Base-by-base conservation (phyloP, 2,888 invertebrate genomes). In the Cosmia pyralina region DNA sequence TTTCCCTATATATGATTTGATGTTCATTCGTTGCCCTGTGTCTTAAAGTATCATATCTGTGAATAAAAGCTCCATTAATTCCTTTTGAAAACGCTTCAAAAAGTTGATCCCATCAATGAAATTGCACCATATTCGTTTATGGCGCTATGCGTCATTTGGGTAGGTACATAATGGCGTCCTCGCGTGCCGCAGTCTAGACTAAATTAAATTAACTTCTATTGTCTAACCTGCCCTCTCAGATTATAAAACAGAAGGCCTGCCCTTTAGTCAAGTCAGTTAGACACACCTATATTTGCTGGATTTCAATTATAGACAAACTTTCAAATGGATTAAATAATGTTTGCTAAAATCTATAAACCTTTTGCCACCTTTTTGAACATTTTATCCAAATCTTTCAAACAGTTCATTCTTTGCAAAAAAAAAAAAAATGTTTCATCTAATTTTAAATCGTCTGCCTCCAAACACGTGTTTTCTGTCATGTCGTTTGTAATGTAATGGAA, bases 61-160 rank as follows among this genome's bases (percentile, higher is more conserved):
- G 5, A 63, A 22, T 28, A 38, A 19, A 13, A n/a, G 8, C 17
- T 28, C 38, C 4, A 55, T 44, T n/a, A n/a, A n/a, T n/a, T 19
- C 0, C 15, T 69, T 0, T 17, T 17, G 10, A 59, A 28, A 65
- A 41, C 0, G 8, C 28, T 53, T 22, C 8, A 0, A 34, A 28
- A 48, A 38, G 6, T 19, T 1, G n/a, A 38, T 44, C 58, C n/a
- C 50, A 70, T 66, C n/a, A 55, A 34, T 22, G 15, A 64, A 34
- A 79, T 75, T 63, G 17, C 75, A 52, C 55, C 19, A 71, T 34
- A 34, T 57, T 64, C 52, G 19, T 44, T 38, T 28, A 65, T 72
- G 44, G 72, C 28, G 60, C 52, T 53, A 64, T 76, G 69, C 77
- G 77, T 67, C 72, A 80, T 63, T 68, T 19, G 34, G 67, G 57